Evolutionary conservation across 2,113 vertebrate species (phyloP).

Genomic region (Gadus chalcogrammus): DNA sequence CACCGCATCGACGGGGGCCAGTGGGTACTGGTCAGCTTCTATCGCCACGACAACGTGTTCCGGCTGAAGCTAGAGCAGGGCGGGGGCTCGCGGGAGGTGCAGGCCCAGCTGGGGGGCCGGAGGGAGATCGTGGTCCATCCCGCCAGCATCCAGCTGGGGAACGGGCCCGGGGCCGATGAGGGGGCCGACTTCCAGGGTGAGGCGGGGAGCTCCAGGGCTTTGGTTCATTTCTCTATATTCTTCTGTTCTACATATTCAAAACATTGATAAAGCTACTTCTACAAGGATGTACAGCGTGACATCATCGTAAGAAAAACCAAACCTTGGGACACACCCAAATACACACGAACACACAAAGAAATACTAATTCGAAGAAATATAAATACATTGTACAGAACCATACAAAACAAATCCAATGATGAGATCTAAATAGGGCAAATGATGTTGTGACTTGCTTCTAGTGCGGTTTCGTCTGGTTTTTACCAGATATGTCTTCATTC

Average conservation of each 20-base stretch:
- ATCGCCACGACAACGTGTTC: slow-evolving; percentile 80
- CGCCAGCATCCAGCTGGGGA: slow-evolving; percentile 73
- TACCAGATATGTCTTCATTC: too few relatives aligned
- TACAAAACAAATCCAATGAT: too few relatives aligned
- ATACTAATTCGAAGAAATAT: too few relatives aligned
- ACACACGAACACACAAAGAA: too few relatives aligned
- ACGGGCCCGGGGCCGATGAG: slow-evolving; percentile 52
- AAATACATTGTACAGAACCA: too few relatives aligned
- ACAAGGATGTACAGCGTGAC: neutral
- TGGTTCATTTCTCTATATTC: too few relatives aligned
- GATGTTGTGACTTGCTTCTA: too few relatives aligned
- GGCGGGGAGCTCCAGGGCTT: slow-evolving; percentile 1
- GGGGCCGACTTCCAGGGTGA: slow-evolving; percentile 78
- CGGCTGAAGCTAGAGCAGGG: slow-evolving; percentile 78
- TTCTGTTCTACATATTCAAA: too few relatives aligned
- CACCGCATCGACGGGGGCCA: slow-evolving; percentile 80
- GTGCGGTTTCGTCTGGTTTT: too few relatives aligned
- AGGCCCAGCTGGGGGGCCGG: slow-evolving; percentile 63
- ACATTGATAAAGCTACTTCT: too few relatives aligned
- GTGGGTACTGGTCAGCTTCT: slow-evolving; percentile 79
- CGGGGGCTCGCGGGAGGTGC: slow-evolving; percentile 78
- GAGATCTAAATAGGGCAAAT: too few relatives aligned
- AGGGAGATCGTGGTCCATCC: slow-evolving; percentile 74
- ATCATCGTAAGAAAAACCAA: neutral
- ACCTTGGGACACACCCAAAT: too few relatives aligned